These are phyloP conservation scores for Myotis pilosus DNA, from an alignment of 2,797 vertebrate genomes.

Conservation along the genomic window DNA sequence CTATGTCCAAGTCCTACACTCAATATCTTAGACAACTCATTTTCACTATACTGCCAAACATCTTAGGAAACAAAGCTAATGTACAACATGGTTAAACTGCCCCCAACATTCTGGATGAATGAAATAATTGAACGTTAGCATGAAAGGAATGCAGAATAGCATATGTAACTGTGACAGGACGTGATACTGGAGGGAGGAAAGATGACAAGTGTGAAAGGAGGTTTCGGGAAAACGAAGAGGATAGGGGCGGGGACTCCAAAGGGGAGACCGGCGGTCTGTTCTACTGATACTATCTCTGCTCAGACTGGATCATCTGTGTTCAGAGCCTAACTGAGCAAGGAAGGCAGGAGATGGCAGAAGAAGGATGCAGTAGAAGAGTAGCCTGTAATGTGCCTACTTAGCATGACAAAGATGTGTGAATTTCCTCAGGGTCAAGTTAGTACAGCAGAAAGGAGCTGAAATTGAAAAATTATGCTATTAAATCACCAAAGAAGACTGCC, in stretches of 20 bases:
- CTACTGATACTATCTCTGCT: neutral
- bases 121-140: neutral
- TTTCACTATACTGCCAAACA: neutral
- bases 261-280: fast-evolving
- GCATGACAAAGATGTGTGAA: neutral
- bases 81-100: neutral
- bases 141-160: neutral
- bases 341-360: neutral
- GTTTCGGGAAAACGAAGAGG: neutral
- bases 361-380: fast-evolving
- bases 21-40: neutral
- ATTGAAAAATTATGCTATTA: neutral
- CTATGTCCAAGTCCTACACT: neutral
- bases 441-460: neutral
- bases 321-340: neutral
- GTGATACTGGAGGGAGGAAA: neutral
- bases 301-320: neutral
- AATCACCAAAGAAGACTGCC: neutral
- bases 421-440: neutral
- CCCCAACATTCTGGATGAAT: neutral
- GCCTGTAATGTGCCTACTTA: neutral
- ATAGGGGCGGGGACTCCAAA: fast-evolving
- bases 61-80: neutral
- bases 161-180: neutral
- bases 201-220: neutral